Base-by-base conservation (phyloP, 2,888 invertebrate species). In the Pachymerium ferrugineum region DNA sequence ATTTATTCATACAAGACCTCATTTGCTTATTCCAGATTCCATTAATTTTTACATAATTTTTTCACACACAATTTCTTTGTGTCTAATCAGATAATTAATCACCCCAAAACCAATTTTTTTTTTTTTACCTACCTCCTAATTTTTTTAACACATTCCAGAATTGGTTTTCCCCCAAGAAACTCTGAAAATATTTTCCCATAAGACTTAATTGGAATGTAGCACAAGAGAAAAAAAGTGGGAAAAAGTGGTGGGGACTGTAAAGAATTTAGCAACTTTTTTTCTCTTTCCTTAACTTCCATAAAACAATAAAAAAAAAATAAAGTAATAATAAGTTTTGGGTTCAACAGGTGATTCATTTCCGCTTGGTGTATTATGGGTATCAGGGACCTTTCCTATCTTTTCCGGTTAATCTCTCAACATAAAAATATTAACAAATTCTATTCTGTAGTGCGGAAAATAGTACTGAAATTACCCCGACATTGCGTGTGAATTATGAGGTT, bases 291-390 rank as follows among this genome's bases (percentile, higher is more conserved):
- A 38, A 38, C 38, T 6, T n/a, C 12, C 33, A 8, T 33, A 33
- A 33, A 33, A 33, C 33, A 38, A 38, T n/a, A 38, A 38, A n/a
- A 38, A 38, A n/a, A 38, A 8, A 38, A 4, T 38, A 38, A 38
- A 38, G 38, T n/a, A n/a, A n/a, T 4, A 38, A n/a, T n/a, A 38
- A 38, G 14, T n/a, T n/a, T 12, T n/a, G 12, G 38, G 14, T 54
- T 8, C 25, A 25, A 47, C 47, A 54, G 54, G 54, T 54, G 54
- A 54, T 54, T 54, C 54, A 54, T 54, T 54, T 54, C 54, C 54
- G 54, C 25, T 38, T 54, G 25, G 22, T 25, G 8, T 6, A 10
- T 25, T 25, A 25, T 54, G 22, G 12, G 4, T 25, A 25, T 3
- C 10, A 22, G 16, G 16, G 22, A 6, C 1, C n/a, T 47, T 47